These are phyloP conservation scores for Halcyon senegalensis DNA, from an alignment of 2,113 vertebrate species.

Conservation along the genomic window DNA sequence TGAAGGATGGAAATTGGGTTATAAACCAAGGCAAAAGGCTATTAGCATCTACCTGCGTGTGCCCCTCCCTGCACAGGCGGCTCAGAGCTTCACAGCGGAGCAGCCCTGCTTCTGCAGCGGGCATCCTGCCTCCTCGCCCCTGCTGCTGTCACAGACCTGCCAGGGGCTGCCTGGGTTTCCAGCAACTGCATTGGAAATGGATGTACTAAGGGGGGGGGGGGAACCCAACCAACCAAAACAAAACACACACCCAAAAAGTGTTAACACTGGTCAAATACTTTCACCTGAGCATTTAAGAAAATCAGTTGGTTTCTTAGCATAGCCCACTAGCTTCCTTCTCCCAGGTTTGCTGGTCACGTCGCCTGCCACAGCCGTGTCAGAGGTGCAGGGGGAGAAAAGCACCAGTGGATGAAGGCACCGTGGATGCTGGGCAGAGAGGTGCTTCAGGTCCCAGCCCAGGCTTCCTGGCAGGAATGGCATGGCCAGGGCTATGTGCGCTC, in stretches of 20 bases:
- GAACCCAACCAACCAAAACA: no score
- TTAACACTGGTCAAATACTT: neutral
- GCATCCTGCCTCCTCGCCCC: neutral
- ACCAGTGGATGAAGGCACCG: accelerated
- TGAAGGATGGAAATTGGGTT: neutral
- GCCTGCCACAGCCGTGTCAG: neutral
- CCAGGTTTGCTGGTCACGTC: neutral
- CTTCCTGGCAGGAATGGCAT: neutral
- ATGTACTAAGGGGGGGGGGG: neutral
- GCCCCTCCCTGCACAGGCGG: neutral
- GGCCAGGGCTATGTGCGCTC: accelerated
- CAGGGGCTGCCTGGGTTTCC: neutral
- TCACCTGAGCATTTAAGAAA: neutral
- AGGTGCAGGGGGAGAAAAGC: neutral
- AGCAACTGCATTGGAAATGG: neutral
- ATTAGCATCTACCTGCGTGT: neutral
- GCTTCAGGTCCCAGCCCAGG: neutral
- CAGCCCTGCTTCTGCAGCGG: neutral
- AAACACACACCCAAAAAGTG: no score
- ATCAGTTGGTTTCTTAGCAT: neutral
- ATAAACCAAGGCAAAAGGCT: neutral
- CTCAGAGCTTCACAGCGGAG: neutral
- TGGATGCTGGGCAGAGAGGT: neutral
- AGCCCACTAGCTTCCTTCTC: neutral
- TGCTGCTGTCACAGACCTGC: neutral